A percentile compares a stretch with the other conserved stretches of the same genome.
phyloP scores from a whole-genome alignment of 2,888 invertebrate species.

The Serrognathus titanus region DNA sequence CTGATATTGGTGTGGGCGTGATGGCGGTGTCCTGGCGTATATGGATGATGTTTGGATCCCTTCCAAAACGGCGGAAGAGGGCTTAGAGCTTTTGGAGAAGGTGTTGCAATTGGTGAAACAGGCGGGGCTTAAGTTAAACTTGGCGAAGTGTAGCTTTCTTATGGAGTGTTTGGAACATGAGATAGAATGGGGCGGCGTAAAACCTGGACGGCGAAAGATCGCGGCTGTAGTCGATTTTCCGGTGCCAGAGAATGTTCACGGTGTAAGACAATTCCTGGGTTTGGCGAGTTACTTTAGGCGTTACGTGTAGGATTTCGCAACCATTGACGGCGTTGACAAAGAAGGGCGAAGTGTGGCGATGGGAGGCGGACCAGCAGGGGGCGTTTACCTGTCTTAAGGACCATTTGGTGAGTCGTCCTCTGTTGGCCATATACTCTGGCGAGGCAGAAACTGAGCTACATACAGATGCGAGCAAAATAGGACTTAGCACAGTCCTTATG shows the following conservation, averaged over 20 bases:
- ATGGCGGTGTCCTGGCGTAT: slow-evolving; percentile 21
- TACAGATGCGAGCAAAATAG: too few species aligned
- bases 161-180: slow-evolving; percentile 4
- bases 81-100: slow-evolving; percentile 3
- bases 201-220: slow-evolving; percentile 18
- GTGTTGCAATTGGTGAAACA: slow-evolving; percentile 5
- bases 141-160: slow-evolving; percentile 23
- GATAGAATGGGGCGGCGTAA: slow-evolving; percentile 10
- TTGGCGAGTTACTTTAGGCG: slow-evolving; percentile 8
- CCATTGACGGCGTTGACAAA: too few species aligned
- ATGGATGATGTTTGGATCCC: slow-evolving; percentile 25
- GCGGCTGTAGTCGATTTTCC: slow-evolving; percentile 18
- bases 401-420: too few species aligned
- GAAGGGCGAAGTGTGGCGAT: too few species aligned
- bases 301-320: too few species aligned
- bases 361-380: too few species aligned
- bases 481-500: too few species aligned
- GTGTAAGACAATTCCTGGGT: slow-evolving; percentile 14
- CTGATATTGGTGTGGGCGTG: slow-evolving; percentile 37
- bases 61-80: slow-evolving; percentile 6
- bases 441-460: too few species aligned
- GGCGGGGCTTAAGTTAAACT: slow-evolving; percentile 12
- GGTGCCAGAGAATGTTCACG: slow-evolving; percentile 11
- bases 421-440: too few species aligned
- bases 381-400: too few species aligned